Evolutionary conservation across 2,113 vertebrate species (phyloP), one percentile per base, ranked within the genome.

Genomic region (Callaeas wilsoni): DNA sequence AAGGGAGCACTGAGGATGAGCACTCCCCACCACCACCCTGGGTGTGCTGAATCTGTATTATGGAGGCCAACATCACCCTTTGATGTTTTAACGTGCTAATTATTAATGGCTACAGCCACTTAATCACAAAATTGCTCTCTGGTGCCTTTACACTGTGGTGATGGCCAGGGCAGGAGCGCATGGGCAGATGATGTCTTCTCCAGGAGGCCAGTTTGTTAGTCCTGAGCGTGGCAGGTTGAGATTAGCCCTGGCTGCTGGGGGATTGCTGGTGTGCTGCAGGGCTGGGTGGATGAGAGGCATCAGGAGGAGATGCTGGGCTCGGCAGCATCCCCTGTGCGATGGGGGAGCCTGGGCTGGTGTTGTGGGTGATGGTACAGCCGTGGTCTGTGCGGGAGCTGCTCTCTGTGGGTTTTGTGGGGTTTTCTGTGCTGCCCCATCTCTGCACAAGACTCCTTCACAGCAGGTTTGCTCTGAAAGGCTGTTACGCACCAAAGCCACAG

Each of bases 361-460:
- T 9, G 1, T 0, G 16, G 33, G 20, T 32, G 73, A 29, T 12
- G 52, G 57, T 4, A 8, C 1, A 12, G 52, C 60, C 0, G 1
- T 22, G 27, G 39, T 27, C 42, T 12, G 56, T 2, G 7, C 67
- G 56, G 37, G 57, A 82, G 26, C 47, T 67, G 71, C 21, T 85
- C 27, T 46, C 32, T 1, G 0, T 20, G 56, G 71, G 8, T 5
- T 67, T 67, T 52, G 14, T 18, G 59, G 26, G 80, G 39, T 73
- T 84, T 70, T 84, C 62, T 13, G 8, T 59, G 62, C 57, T 59
- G 44, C 11, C 35, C 44, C 35, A 7, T 19, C 39, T 82, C n/a
- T 2, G 7, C 11, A 35, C 12, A 3, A 53, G 59, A 57, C 10
- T 9, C 42, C 12, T 23, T 25, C 13, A 6, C 23, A 32, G 62